These are phyloP conservation scores for Acomys russatus DNA, from an alignment of 2,797 vertebrate species.

Conservation along the genomic window DNA sequence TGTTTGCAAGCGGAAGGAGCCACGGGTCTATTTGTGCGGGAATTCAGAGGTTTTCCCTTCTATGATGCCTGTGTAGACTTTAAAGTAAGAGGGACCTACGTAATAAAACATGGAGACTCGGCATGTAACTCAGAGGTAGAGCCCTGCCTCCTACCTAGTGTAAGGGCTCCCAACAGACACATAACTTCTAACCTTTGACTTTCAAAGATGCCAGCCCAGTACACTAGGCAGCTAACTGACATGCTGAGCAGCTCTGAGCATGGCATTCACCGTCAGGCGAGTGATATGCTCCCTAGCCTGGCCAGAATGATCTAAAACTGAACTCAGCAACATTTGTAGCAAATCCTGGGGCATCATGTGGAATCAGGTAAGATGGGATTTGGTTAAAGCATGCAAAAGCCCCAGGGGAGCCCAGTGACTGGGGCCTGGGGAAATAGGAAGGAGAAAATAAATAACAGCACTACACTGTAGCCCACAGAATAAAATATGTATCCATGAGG, in stretches of 20 bases:
- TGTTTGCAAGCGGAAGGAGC: not conserved
- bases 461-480: not conserved
- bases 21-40: not conserved
- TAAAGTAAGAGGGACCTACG: not conserved
- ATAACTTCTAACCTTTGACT: slow-evolving; percentile 32
- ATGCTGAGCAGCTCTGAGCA: not conserved
- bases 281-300: not conserved
- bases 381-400: not conserved
- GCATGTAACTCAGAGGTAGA: not conserved
- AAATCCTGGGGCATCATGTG: not conserved
- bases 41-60: not conserved
- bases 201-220: slow-evolving; percentile 6
- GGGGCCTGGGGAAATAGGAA: not conserved
- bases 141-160: not conserved
- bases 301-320: not conserved
- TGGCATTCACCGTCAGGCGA: not conserved
- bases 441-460: not conserved
- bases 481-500: slow-evolving; percentile 15
- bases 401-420: not conserved
- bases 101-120: not conserved
- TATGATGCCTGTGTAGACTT: not conserved
- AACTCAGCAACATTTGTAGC: not conserved
- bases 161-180: not conserved
- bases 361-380: not conserved
- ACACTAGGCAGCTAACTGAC: not conserved